Base-by-base conservation (phyloP, 2,113 vertebrate species). In the Callionymus lyra region DNA sequence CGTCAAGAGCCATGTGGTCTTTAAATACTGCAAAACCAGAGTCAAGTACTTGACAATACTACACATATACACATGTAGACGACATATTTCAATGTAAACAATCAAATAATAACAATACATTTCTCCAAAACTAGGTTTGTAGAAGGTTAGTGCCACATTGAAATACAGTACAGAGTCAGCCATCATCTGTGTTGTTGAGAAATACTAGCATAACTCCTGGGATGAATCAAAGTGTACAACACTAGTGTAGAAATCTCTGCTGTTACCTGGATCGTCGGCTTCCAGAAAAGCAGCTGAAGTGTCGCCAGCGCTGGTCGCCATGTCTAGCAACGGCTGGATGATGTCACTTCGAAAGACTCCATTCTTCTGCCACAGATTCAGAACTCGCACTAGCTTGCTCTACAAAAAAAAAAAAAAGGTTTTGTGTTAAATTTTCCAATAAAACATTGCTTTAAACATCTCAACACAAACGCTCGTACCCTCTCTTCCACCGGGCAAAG, bases 351-450 rank as follows among this genome's bases (percentile, higher is more conserved):
- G 97, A 71, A 99, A 99, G 9, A 99, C 95, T 21, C 93, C 92
- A 54, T 99, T 99, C 83, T 99, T 99, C 76, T 99, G 95, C 95
- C 95, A 99, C 60, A 99, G 84, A 81, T 99, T 99, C 70, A 99
- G 76, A 21, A 99, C 95, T 39, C 94, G 89, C 36, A 99, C 93
- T 48, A 99, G 94, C 76, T 99, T 98, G 84, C 94, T 97, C 94
- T 98, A 76, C 55, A 56, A 31, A 31, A 31, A 15, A 47, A 46
- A 41, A 5, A 38, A 6, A 2, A 17, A 18, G 16, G 6, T 2
- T 3, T 12, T 15, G n/a, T 6, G 40, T 12, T 17, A 2, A 14
- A 1, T 12, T 48, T 15, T 38, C n/a, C 21, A 8, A 1, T 13
- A 38, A 38, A 15, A 38, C 10, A n/a, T 12, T 13, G 14, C 9